phyloP scores from a whole-genome alignment of 2,888 invertebrate species.

The Drosophila colorata region DNA sequence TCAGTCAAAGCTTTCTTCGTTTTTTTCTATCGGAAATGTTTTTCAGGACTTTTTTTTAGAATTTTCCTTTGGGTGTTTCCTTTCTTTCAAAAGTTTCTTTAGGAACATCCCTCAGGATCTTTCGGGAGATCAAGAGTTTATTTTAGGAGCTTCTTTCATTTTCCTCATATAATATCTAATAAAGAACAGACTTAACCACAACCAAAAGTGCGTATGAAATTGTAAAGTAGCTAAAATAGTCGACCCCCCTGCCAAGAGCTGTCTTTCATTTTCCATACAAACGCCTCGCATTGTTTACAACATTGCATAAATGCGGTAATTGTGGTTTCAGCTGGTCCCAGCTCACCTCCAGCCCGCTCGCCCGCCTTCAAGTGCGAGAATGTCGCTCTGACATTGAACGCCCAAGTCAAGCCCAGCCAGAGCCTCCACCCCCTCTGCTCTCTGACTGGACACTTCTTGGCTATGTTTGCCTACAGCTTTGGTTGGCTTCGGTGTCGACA shows the following conservation, averaged over 20 bases:
- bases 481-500: conserved; percentile 28
- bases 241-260: conserved; percentile 2
- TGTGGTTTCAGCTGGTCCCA: conserved; percentile 16
- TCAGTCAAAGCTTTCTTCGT: too few relatives aligned
- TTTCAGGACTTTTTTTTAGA: background rate
- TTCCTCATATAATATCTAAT: background rate
- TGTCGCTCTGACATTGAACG: conserved; percentile 41
- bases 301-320: conserved; percentile 35
- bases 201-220: background rate
- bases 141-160: too few relatives aligned
- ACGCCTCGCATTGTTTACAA: conserved; percentile 38
- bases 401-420: background rate
- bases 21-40: too few relatives aligned
- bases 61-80: too few relatives aligned
- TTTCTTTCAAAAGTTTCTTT: too few relatives aligned
- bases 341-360: background rate
- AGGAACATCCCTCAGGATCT: too few relatives aligned
- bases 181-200: background rate
- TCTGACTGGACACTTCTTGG: conserved; percentile 29
- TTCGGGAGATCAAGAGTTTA: too few relatives aligned
- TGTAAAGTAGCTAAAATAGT: conserved; percentile 1
- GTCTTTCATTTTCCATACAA: conserved; percentile 40
- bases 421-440: background rate
- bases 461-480: conserved; percentile 42
- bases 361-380: conserved; percentile 26